phyloP scores from a whole-genome alignment of 2,888 invertebrate species.

The Drosophila bunnanda region DNA sequence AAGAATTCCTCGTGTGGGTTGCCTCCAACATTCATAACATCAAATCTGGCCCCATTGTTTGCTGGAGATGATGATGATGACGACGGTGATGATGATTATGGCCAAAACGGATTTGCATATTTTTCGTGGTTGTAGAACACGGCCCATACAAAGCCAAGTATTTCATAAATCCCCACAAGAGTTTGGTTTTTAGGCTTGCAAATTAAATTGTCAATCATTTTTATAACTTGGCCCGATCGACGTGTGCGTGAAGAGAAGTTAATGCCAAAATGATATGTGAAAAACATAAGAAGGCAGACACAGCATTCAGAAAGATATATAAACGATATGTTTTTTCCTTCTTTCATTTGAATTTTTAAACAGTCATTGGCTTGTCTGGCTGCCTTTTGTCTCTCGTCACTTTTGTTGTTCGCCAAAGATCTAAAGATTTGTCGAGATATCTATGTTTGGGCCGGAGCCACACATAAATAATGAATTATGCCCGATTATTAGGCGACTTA shows the following conservation, averaged over 20 bases:
- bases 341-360: conserved; percentile 69
- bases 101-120: conserved; percentile 75
- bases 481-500: conserved; percentile 74
- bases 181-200: conserved; percentile 50
- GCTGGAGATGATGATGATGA: conserved; percentile 2
- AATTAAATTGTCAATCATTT: conserved; percentile 83
- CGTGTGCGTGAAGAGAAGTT: conserved; percentile 71
- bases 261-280: conserved; percentile 76
- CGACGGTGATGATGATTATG: conserved; percentile 52
- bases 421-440: conserved; percentile 57
- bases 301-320: conserved; percentile 35
- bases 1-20: conserved; percentile 62
- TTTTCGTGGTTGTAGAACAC: conserved; percentile 55
- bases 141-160: conserved; percentile 62
- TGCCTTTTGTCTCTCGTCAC: conserved; percentile 35
- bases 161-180: conserved; percentile 70
- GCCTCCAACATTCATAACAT: conserved; percentile 57
- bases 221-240: conserved; percentile 64
- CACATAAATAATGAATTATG: conserved; percentile 74
- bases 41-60: conserved; percentile 49
- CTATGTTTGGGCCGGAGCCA: conserved; percentile 39
- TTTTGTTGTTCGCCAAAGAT: conserved; percentile 63
- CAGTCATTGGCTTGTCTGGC: conserved; percentile 73
- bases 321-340: conserved; percentile 30
- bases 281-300: conserved; percentile 36